Conservation (phyloP, 2,113 vertebrate genomes). For the Cebus imitator region DNA sequence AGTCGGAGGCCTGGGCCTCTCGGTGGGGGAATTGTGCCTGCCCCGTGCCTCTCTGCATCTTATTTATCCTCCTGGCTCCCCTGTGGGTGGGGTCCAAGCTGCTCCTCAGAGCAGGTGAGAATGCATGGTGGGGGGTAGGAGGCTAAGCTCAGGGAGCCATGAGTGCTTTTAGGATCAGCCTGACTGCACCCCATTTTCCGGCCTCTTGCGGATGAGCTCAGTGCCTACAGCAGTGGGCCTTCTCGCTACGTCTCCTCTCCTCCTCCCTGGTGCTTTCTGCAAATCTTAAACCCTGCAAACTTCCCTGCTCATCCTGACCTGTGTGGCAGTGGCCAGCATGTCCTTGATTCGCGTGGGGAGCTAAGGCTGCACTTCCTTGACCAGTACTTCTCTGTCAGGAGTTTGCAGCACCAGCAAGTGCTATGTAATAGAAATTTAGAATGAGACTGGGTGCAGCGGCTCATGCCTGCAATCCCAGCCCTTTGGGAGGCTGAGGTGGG, state of each 20-base stretch:
- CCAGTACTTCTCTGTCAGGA: not conserved
- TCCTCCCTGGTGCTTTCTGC: not conserved
- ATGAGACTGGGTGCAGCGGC: not conserved
- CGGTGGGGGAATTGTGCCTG: not conserved
- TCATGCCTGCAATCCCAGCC: no score
- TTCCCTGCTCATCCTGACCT: accelerated
- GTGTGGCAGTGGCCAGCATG: not conserved
- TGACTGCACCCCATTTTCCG: accelerated
- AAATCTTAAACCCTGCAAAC: no score
- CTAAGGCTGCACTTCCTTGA: not conserved
- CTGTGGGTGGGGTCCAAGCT: not conserved
- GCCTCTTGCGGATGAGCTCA: not conserved
- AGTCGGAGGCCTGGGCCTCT: not conserved
- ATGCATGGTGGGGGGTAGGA: no score
- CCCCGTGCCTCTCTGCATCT: not conserved
- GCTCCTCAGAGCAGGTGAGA: not conserved
- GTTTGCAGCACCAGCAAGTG: not conserved
- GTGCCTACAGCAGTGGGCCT: accelerated
- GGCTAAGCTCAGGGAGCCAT: not conserved
- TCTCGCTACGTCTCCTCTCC: accelerated
- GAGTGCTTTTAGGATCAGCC: no score
- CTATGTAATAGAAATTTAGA: not conserved
- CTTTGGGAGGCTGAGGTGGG: no score
- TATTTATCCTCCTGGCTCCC: not conserved
- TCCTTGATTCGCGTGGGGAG: not conserved